Conservation (phyloP, 2,888 invertebrate genomes). For the Orthosia gracilis region DNA sequence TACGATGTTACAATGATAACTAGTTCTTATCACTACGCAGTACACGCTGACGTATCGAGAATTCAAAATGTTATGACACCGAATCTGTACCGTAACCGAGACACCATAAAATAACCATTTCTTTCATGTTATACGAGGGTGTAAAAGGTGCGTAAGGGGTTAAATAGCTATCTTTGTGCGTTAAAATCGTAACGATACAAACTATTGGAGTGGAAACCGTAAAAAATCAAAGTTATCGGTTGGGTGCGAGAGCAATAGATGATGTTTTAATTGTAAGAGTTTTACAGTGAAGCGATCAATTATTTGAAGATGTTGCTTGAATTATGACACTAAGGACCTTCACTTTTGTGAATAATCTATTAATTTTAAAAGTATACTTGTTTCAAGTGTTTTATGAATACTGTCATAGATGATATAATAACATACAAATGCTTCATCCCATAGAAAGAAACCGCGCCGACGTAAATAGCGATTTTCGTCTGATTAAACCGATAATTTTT, state of each 20-base stretch:
- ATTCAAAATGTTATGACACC: slow-evolving; percentile 90
- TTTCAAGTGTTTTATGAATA: neutral
- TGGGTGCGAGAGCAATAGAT: slow-evolving; percentile 41
- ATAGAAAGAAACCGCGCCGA: too few relatives aligned
- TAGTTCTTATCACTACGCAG: slow-evolving; percentile 77
- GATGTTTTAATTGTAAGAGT: slow-evolving; percentile 19
- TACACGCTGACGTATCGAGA: slow-evolving; percentile 82
- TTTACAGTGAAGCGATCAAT: neutral
- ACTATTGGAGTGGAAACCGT: slow-evolving; percentile 89
- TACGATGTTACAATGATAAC: slow-evolving; percentile 76
- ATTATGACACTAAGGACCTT: neutral
- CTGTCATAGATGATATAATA: too few relatives aligned
- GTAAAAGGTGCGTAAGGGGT: slow-evolving; percentile 88
- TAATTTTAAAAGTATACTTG: too few relatives aligned
- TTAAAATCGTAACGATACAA: slow-evolving; percentile 89
- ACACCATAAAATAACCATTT: slow-evolving; percentile 89
- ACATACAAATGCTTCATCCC: too few relatives aligned
- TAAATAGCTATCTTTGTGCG: slow-evolving; percentile 87
- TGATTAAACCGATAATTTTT: too few relatives aligned
- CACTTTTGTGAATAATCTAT: too few relatives aligned
- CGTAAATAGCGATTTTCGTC: too few relatives aligned
- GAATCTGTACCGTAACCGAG: slow-evolving; percentile 81
- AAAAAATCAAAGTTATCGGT: slow-evolving; percentile 80
- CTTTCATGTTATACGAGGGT: slow-evolving; percentile 88
- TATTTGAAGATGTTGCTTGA: slow-evolving; percentile 13